These are phyloP conservation scores for Dynastes tityus DNA, from an alignment of 2,888 invertebrate species.

Conservation along the genomic window DNA sequence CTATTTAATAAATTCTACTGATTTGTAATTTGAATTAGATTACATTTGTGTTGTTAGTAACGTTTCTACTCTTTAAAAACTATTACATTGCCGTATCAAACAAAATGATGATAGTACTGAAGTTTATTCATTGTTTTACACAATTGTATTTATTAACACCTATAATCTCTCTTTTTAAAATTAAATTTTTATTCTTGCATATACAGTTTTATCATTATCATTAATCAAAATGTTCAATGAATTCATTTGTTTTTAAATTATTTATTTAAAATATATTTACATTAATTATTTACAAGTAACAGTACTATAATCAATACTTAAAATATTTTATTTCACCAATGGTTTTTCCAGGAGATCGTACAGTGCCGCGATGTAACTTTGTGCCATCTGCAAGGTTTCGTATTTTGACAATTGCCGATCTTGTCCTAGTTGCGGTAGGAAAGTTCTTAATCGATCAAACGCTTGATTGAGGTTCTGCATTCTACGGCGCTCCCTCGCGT, in stretches of 20 bases:
- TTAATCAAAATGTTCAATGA: too few species aligned
- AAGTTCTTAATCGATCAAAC: constrained; percentile 90
- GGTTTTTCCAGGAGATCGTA: constrained; percentile 80
- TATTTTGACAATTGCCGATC: constrained; percentile 95
- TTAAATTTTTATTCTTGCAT: too few species aligned
- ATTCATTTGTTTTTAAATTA: not conserved
- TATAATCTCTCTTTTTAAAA: too few species aligned
- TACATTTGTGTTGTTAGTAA: too few species aligned
- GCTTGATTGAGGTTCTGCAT: constrained; percentile 97
- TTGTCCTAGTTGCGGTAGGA: constrained; percentile 92
- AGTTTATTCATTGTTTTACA: too few species aligned
- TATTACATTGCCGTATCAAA: too few species aligned
- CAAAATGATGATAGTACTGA: too few species aligned
- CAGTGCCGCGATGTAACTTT: constrained; percentile 92
- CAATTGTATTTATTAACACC: too few species aligned
- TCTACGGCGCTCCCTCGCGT: constrained; percentile 90
- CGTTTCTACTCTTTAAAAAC: too few species aligned
- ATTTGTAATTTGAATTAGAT: too few species aligned
- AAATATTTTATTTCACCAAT: constrained; percentile 12
- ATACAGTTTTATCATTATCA: too few species aligned
- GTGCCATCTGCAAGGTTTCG: constrained; percentile 97
- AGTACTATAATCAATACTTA: not conserved
- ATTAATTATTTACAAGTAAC: constrained; percentile 12
- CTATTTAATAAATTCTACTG: too few species aligned
- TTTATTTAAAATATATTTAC: constrained; percentile 30